Percentiles rank a stretch among this genome's conserved stretches.
These are phyloP conservation scores for Liodrosophila aerea DNA, from an alignment of 2,888 invertebrate species.

Conservation along the genomic window DNA sequence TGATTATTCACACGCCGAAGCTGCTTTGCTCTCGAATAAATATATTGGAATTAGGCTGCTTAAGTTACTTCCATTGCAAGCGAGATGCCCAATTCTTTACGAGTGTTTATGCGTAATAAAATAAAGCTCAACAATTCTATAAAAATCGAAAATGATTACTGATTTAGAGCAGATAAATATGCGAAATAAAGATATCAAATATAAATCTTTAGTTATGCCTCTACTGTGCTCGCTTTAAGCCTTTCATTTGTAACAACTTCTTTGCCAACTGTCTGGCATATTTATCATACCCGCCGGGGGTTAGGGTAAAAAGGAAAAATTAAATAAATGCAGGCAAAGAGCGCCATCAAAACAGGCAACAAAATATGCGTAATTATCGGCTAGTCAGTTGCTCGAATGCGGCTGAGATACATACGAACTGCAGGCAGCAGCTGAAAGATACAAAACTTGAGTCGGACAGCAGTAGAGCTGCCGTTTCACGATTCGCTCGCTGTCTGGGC, in stretches of 20 bases:
- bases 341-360: slow-evolving; percentile 73
- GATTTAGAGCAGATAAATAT: too few relatives aligned
- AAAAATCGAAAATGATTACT: too few relatives aligned
- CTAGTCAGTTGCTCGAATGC: slow-evolving; percentile 43
- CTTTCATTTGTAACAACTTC: not conserved
- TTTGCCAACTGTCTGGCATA: slow-evolving; percentile 11
- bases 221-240: too few relatives aligned
- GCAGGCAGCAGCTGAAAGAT: too few relatives aligned
- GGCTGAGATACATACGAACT: slow-evolving; percentile 15
- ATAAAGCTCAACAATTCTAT: too few relatives aligned
- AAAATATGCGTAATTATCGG: slow-evolving; percentile 77
- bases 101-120: too few relatives aligned
- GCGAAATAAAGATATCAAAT: too few relatives aligned
- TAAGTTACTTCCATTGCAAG: not conserved
- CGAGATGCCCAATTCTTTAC: too few relatives aligned
- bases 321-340: slow-evolving; percentile 62
- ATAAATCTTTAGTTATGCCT: too few relatives aligned
- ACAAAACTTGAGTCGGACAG: slow-evolving; percentile 11
- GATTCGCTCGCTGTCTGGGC: slow-evolving; percentile 46
- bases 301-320: slow-evolving; percentile 18
- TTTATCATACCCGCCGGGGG: slow-evolving; percentile 31
- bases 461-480: slow-evolving; percentile 34
- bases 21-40: slow-evolving; percentile 51
- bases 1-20: slow-evolving; percentile 51
- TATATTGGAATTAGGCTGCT: not conserved